Evolutionary conservation across 2,888 invertebrate genomes (phyloP), one percentile per base, ranked within the genome.

Genomic region (Mechanitis mazaeus): DNA sequence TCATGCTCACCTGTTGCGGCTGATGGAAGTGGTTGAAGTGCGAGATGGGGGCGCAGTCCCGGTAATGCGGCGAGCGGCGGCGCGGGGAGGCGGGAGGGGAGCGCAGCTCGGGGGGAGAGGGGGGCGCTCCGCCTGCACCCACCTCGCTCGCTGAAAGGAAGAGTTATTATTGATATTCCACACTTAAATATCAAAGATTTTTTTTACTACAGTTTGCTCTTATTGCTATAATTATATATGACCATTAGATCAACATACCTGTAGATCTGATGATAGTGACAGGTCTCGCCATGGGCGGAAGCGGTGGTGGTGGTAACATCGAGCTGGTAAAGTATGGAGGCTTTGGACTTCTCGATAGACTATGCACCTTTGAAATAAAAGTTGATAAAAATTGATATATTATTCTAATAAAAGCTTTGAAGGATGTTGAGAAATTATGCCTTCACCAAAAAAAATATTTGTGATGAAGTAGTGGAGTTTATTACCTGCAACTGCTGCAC

Each of bases 261-360:
- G 97, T 97, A 61, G 97, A 97, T 73, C 97, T 93, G 76, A 98
- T 97, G 76, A 98, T 97, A 67, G 98, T 97, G 38, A 98, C 98
- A 0, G 98, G 98, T 68, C 98, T 92, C 3, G 98, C 98, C 96
- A 98, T 97, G 28, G 98, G 98, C 6, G 98, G 97, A 45, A 98
- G 93, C 3, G 98, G 98, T 6, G 97, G 97, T 35, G 98, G 98
- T 5, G 98, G 98, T 78, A 98, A 91, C 96, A 98, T 98, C 60
- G 97, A 94, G 78, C 96, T 96, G 76, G 91, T 94, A 87, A 97
- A 96, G 88, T 96, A 97, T 77, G 96, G 95, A 55, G 94, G 93
- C 81, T 94, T 94, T 38, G 94, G 93, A 86, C 94, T 94, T 72
- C 94, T 89, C 1, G 93, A 92, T 68, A 93, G 72, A 57, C 87